Conservation (phyloP, 2,113 vertebrate species). For the Natator depressus region DNA sequence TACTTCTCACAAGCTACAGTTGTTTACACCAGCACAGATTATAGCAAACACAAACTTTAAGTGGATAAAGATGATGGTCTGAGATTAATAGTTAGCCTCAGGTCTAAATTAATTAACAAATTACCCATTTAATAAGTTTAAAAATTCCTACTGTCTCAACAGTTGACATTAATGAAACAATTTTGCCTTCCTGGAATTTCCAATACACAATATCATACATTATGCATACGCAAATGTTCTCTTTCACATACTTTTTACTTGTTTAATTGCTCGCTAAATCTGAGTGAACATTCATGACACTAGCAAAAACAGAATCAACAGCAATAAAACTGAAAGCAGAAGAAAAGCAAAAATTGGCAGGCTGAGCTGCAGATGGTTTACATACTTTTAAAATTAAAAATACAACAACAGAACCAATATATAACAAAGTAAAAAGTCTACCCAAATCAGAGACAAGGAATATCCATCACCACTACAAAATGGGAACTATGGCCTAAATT, state of each 20-base stretch:
- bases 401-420: neutral
- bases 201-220: neutral
- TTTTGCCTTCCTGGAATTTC: neutral
- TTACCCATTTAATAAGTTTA: neutral
- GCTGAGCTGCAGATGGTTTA: neutral
- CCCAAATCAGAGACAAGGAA: neutral
- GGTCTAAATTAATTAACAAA: neutral
- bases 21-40: neutral
- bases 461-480: neutral
- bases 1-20: neutral
- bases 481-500: neutral
- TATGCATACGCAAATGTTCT: neutral
- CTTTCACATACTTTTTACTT: neutral
- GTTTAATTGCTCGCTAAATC: neutral
- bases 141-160: neutral
- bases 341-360: neutral
- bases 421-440: neutral
- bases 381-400: neutral
- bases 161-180: neutral
- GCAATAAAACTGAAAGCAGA: neutral
- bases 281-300: neutral
- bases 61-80: neutral
- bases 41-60: neutral
- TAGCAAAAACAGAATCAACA: neutral
- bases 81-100: neutral